These are phyloP conservation scores for Bombus pyrosoma DNA, from an alignment of 1,140 invertebrate species.

Conservation along the genomic window DNA sequence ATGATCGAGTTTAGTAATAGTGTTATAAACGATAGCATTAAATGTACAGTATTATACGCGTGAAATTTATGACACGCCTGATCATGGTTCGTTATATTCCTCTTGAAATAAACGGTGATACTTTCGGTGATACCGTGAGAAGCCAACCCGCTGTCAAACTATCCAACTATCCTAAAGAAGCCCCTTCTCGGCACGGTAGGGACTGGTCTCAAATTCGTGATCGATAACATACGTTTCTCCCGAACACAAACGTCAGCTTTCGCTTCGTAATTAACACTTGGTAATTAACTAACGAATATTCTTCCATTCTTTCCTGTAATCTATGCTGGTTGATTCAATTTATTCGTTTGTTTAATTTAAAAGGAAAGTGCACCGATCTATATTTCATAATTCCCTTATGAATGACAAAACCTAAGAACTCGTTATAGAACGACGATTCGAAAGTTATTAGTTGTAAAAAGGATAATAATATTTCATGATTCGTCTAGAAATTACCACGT, in stretches of 20 bases:
- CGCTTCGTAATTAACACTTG: background rate
- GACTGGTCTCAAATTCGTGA: background rate
- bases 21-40: background rate
- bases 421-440: too few species aligned
- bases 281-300: background rate
- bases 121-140: background rate
- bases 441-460: background rate
- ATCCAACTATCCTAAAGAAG: conserved; percentile 6
- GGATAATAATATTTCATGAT: background rate
- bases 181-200: background rate
- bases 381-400: background rate
- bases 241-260: background rate
- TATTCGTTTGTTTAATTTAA: background rate
- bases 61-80: background rate
- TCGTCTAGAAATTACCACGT: too few species aligned
- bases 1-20: too few species aligned
- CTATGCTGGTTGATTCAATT: background rate
- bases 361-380: background rate
- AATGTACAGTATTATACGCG: background rate
- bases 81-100: background rate
- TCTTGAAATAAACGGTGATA: background rate
- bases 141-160: background rate
- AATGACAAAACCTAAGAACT: background rate
- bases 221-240: conserved; percentile 14
- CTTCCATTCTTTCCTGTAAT: too few species aligned